phyloP scores from a whole-genome alignment of 2,113 vertebrate species.

The Caloenas nicobarica region DNA sequence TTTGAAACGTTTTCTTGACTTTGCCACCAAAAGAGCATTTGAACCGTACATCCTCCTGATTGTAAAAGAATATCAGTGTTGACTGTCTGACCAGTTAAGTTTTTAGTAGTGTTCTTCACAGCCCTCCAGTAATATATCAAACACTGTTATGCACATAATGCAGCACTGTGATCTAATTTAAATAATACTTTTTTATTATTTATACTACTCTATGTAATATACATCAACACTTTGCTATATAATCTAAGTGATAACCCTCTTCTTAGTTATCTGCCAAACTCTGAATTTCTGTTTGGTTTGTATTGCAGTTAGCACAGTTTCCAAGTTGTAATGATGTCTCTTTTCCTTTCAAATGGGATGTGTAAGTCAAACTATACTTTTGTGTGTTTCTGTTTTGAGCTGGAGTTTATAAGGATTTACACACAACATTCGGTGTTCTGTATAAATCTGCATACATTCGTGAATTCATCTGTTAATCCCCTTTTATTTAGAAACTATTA shows the following conservation, averaged over 20 bases:
- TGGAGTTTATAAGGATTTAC: conserved; percentile 75
- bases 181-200: conserved; percentile 88
- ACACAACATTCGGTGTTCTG: conserved; percentile 74
- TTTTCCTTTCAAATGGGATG: conserved; percentile 69
- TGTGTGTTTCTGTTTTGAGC: conserved; percentile 72
- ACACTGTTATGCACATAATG: conserved; percentile 85
- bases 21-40: conserved; percentile 74
- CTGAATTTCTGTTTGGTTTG: conserved; percentile 74
- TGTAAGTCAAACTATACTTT: conserved; percentile 77
- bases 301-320: conserved; percentile 79
- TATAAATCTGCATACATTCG: conserved; percentile 73
- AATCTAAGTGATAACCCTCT: conserved; percentile 80
- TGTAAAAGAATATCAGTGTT: conserved; percentile 76
- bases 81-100: conserved; percentile 69
- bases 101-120: conserved; percentile 75
- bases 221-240: conserved; percentile 83
- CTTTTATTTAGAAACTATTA: conserved; percentile 54
- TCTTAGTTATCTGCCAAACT: conserved; percentile 78
- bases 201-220: conserved; percentile 85
- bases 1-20: conserved; percentile 62
- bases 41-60: conserved; percentile 68
- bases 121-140: conserved; percentile 81
- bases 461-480: conserved; percentile 68
- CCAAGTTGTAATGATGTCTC: conserved; percentile 75
- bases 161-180: conserved; percentile 88